Base-by-base conservation (phyloP, 2,888 invertebrate genomes). In the Bellardia bayeri region DNA sequence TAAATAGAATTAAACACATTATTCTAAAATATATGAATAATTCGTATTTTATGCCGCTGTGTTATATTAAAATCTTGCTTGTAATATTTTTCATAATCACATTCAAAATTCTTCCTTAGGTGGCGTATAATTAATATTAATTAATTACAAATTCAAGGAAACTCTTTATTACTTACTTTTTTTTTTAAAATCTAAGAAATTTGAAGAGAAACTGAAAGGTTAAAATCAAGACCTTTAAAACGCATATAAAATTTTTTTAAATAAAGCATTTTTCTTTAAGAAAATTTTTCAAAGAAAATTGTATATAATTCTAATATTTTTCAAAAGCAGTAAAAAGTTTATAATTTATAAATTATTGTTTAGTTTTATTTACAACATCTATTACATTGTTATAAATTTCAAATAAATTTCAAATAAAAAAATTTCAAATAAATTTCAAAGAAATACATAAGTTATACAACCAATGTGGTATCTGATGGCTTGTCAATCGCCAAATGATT, bases 361-460 rank as follows among this genome's bases (percentile, higher is more conserved):
- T 76, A n/a, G 23, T 49, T 72, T 78, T 56, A 37, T 72, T 78
- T 71, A 64, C 56, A 40, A 23, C n/a, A 40, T 37, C 49, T 37
- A 30, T 58, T 63, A 78, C 69, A 71, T 54, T 79, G 64, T 79
- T 40, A 72, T 72, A 79, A 58, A 84, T 58, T 78, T 72, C 45
- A 54, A 56, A 72, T 72, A 79, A 58, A 84, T 58, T 78, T 72
- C 45, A 54, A 56, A 71, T 61, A 72, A 76, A 82, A 72, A 76
- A 82, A 72, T 45, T 66, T 33, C 49, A 37, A 42, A n/a, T n/a
- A n/a, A n/a, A n/a, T n/a, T n/a, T n/a, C n/a, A n/a, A n/a, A n/a
- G n/a, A 56, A 16, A n/a, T 78, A 0, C 8, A 51, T 7, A 16
- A n/a, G 8, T 58, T 58, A 7, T 30, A 16, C 6, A 58, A 58